Base-by-base conservation (phyloP, 2,888 invertebrate genomes). In the Morpho achilles region DNA sequence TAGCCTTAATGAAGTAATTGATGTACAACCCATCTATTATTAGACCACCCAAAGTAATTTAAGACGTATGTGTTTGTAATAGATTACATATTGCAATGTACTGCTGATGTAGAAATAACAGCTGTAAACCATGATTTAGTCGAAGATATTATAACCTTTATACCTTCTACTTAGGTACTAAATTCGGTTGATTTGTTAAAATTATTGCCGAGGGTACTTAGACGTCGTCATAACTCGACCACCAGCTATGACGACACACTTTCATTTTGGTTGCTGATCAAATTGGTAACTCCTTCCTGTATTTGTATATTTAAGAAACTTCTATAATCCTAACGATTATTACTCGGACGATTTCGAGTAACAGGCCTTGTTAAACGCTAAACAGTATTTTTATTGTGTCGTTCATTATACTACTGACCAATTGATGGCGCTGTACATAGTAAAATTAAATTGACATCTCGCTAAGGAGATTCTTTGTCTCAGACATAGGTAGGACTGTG, bases 1-100 rank as follows among this genome's bases (percentile, higher is more conserved):
- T 71, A 76, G 71, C 74, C 74, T 79, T 84, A 86, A 86, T 84
- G 77, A 78, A 79, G 76, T 84, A 83, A 84, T 84, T 83, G 81
- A 73, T 74, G 70, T 66, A 70, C 65, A 64, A 62, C 60, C 51
- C 50, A 59, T 52, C 56, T 51, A 49, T 45, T n/a, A 48, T 39
- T 9, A 46, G 54, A 58, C 49, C 5, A 16, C 45, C 16, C 49
- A 63, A 9, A 43, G 57, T 7, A 62, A 41, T 52, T 7, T 53
- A 42, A 10, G 45, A 56, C 59, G 23, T 66, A 61, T 10, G 9
- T 4, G 5, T 1, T 45, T 9, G n/a, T 0, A 4, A 40, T 8
- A 59, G 45, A 39, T 7, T 23, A 7, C 22, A 45, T n/a, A 54
- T 59, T 62, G 8, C 56, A 40, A 0, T 48, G 43, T 16, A 53